These are phyloP conservation scores for Syngnathus rostellatus DNA, from an alignment of 2,797 vertebrate genomes.

Conservation along the genomic window DNA sequence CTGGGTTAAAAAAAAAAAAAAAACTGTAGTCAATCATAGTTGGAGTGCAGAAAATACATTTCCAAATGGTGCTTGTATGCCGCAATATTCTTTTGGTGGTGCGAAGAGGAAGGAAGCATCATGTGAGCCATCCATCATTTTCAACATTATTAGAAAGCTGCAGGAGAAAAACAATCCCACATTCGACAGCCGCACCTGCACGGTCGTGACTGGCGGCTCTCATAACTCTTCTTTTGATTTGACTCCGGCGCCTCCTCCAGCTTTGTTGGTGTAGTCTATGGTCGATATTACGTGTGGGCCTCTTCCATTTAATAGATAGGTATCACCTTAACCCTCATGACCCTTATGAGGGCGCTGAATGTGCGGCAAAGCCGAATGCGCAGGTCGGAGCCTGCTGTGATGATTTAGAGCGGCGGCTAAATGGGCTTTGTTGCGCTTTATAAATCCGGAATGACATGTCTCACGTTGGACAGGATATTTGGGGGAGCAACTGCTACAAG, in stretches of 20 bases:
- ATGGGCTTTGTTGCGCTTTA: slow-evolving; percentile 2
- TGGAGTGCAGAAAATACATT: background rate
- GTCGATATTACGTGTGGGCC: slow-evolving; percentile 50
- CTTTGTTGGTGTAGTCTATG: slow-evolving; percentile 58
- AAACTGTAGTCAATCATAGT: too few species aligned
- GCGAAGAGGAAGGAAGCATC: slow-evolving; percentile 5
- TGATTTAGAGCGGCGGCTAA: background rate
- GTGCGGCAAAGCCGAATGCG: background rate
- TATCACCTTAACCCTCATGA: slow-evolving; percentile 58
- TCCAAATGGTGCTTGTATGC: too few species aligned
- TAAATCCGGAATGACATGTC: background rate
- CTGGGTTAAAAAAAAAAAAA: too few species aligned
- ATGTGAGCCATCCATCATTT: slow-evolving; percentile 33
- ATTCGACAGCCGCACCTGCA: slow-evolving; percentile 46
- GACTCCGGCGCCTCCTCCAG: slow-evolving; percentile 33
- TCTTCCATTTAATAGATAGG: slow-evolving; percentile 35
- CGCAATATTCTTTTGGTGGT: slow-evolving; percentile 3
- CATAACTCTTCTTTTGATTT: slow-evolving; percentile 48
- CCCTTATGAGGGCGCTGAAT: slow-evolving; percentile 40
- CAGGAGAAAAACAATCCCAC: slow-evolving; percentile 27
- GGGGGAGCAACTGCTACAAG: background rate
- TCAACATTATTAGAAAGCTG: slow-evolving; percentile 20
- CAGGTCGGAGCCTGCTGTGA: background rate
- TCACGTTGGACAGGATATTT: background rate
- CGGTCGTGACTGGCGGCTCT: slow-evolving; percentile 28